A percentile compares a stretch with the other conserved stretches of the same genome.
These are phyloP conservation scores for Porites lobata DNA, from an alignment of 92 coral and sea anemone genomes.

Conservation along the genomic window DNA sequence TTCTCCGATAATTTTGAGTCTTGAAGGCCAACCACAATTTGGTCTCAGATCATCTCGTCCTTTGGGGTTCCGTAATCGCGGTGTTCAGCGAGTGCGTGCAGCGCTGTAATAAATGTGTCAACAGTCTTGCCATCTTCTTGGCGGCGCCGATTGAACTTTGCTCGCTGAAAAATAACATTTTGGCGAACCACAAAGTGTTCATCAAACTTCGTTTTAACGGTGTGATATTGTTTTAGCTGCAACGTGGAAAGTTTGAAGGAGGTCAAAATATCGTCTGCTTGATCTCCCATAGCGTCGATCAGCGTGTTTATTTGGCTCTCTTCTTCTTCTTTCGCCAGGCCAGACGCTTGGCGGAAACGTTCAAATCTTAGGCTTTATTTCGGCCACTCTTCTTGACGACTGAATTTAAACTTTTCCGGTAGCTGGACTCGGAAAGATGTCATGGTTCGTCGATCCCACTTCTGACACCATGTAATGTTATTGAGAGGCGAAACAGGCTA, in stretches of 20 bases:
- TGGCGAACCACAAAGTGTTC: neutral
- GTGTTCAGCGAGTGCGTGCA: conserved; percentile 9
- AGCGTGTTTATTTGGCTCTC: conserved; percentile 47
- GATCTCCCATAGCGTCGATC: conserved; percentile 17
- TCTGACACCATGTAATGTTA: no score
- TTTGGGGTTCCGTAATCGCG: conserved; percentile 37
- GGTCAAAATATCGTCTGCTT: conserved; percentile 10
- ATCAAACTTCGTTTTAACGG: neutral
- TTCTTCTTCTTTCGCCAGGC: conserved; percentile 48
- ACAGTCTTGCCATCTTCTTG: conserved; percentile 62
- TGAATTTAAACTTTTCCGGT: conserved; percentile 60
- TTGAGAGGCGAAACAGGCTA: no score
- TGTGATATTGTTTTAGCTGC: neutral
- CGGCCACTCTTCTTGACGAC: conserved; percentile 53
- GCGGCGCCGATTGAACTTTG: conserved; percentile 50
- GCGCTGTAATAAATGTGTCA: conserved; percentile 7
- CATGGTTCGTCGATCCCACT: no score
- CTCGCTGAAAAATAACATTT: conserved; percentile 45
- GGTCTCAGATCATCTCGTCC: conserved; percentile 61
- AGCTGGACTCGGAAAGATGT: conserved; percentile 37
- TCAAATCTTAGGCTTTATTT: conserved; percentile 58
- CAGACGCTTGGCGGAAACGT: conserved; percentile 56
- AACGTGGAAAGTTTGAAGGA: neutral
- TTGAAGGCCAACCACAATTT: conserved; percentile 70
- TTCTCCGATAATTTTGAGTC: conserved; percentile 59